Percentiles rank a stretch among this genome's conserved stretches.
phyloP scores from a whole-genome alignment of 2,797 vertebrate species.

The Rhinophrynus dorsalis region DNA sequence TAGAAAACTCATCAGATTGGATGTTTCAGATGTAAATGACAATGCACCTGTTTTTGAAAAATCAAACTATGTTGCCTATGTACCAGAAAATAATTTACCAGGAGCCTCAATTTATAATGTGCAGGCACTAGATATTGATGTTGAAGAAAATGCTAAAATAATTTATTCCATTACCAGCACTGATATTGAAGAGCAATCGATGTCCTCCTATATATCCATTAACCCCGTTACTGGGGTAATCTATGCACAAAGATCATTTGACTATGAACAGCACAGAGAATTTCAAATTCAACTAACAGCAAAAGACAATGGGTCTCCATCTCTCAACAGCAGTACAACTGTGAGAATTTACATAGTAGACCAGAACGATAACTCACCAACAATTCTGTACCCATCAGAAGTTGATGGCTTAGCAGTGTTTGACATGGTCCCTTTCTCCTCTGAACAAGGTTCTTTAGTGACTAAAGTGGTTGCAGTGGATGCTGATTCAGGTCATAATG shows the following conservation, averaged over 20 bases:
- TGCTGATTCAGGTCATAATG: conserved; percentile 73
- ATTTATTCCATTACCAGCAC: conserved; percentile 47
- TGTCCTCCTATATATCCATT: conserved; percentile 37
- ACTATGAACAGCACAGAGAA: conserved; percentile 64
- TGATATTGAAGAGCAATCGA: not conserved
- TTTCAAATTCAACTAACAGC: conserved; percentile 61
- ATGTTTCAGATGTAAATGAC: conserved; percentile 66
- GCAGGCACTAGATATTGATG: conserved; percentile 52
- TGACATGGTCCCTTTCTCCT: conserved; percentile 51
- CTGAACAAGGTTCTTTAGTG: conserved; percentile 78
- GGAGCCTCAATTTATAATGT: conserved; percentile 54
- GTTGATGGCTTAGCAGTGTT: conserved; percentile 30
- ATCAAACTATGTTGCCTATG: conserved; percentile 53
- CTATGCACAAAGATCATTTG: conserved; percentile 69
- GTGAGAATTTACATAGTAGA: conserved; percentile 57
- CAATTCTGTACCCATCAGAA: conserved; percentile 20
- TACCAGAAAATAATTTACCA: conserved; percentile 64
- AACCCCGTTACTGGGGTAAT: conserved; percentile 61
- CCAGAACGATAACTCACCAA: conserved; percentile 25
- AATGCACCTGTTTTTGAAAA: conserved; percentile 58
- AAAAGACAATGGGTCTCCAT: conserved; percentile 60
- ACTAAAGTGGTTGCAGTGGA: conserved; percentile 83
- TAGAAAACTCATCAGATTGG: conserved; percentile 52
- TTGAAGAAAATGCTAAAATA: conserved; percentile 52
- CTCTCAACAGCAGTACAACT: conserved; percentile 6